Evolutionary conservation across 2,797 vertebrate genomes (phyloP).

Genomic region (Molossus alvarezi): DNA sequence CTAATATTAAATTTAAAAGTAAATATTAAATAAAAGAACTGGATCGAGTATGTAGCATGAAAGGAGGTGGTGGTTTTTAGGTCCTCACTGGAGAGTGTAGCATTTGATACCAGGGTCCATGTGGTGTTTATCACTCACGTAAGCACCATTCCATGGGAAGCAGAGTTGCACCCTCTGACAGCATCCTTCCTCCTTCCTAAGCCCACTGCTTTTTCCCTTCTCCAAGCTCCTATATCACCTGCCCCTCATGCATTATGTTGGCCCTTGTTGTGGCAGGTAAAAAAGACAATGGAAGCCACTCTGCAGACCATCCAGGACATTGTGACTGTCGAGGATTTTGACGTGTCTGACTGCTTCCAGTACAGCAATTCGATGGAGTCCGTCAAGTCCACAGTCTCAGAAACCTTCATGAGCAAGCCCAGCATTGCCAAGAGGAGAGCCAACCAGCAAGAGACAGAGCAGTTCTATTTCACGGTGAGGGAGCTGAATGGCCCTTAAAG

Average conservation of each 20-base stretch:
- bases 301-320: slow-evolving; percentile 99
- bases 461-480: slow-evolving; percentile 99
- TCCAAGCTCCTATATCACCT: neutral
- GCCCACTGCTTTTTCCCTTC: neutral
- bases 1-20: slow-evolving; percentile 46
- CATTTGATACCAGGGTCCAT: neutral
- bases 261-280: slow-evolving; percentile 92
- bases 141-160: neutral
- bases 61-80: neutral
- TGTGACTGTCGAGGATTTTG: slow-evolving; percentile 98
- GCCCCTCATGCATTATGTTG: accelerated
- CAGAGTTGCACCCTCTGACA: neutral
- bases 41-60: neutral
- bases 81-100: neutral
- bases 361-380: slow-evolving; percentile 99
- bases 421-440: slow-evolving; percentile 98
- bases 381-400: slow-evolving; percentile 97
- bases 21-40: slow-evolving; percentile 49
- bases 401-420: slow-evolving; percentile 99
- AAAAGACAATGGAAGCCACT: slow-evolving; percentile 99
- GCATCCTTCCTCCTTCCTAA: neutral
- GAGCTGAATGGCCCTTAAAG: neutral
- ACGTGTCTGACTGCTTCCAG: slow-evolving; percentile 98
- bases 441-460: slow-evolving; percentile 99
- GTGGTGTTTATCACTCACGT: neutral